Percentiles rank a stretch among this genome's conserved stretches.
Evolutionary conservation across 2,888 invertebrate species (phyloP).

Genomic region (Xestia ashworthii): DNA sequence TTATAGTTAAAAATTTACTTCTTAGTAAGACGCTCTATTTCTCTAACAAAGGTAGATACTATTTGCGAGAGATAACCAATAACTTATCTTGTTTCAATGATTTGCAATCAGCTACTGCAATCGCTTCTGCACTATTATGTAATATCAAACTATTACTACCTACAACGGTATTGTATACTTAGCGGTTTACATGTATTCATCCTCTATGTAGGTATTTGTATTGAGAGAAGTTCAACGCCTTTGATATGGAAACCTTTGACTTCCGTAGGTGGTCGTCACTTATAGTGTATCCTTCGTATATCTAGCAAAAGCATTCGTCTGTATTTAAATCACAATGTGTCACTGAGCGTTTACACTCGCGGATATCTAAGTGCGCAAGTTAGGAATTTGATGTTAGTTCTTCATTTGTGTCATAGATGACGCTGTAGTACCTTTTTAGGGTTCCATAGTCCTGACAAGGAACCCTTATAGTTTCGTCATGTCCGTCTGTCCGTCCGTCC

Average conservation of each 20-base stretch:
- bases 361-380: too few species aligned
- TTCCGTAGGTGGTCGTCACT: background rate
- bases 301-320: too few species aligned
- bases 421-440: too few species aligned
- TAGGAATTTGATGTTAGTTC: too few species aligned
- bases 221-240: conserved; percentile 18
- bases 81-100: conserved; percentile 13
- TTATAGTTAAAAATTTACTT: background rate
- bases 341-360: too few species aligned
- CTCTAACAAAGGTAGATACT: background rate
- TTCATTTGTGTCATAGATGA: too few species aligned
- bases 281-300: too few species aligned
- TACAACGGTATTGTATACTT: background rate
- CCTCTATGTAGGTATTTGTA: background rate
- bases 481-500: too few species aligned
- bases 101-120: conserved; percentile 28
- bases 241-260: conserved; percentile 21
- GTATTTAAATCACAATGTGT: too few species aligned
- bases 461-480: too few species aligned
- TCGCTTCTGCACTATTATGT: background rate
- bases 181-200: background rate
- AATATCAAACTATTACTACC: background rate
- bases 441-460: too few species aligned
- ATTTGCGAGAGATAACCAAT: conserved; percentile 2
- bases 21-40: background rate